These are phyloP conservation scores for Catalaphyllia jardinei DNA, from an alignment of 64 coral and sea anemone genomes.

Conservation along the genomic window DNA sequence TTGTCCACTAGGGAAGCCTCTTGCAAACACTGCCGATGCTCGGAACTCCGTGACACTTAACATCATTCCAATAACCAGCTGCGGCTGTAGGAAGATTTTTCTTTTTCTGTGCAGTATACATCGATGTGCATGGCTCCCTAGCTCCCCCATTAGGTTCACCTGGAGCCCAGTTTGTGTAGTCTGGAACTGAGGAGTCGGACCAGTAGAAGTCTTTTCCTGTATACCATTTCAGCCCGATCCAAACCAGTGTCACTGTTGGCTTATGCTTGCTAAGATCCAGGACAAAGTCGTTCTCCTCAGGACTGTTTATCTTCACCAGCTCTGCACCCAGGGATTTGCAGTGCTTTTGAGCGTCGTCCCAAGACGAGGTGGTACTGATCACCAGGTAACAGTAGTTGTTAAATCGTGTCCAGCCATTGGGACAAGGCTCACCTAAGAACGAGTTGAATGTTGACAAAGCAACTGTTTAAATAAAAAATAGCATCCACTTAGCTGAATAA, in stretches of 20 bases:
- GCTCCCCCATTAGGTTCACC: not conserved
- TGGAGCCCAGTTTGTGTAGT: slow-evolving; percentile 4
- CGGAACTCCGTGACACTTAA: not conserved
- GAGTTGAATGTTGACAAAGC: no score
- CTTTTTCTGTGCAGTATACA: not conserved
- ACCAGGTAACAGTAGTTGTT: not conserved
- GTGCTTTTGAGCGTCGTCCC: no score
- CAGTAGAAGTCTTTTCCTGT: not conserved
- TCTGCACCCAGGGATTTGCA: not conserved
- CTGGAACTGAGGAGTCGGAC: not conserved
- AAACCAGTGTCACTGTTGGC: not conserved
- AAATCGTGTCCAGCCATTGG: no score
- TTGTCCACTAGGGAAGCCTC: not conserved
- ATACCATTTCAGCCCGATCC: slow-evolving; percentile 13
- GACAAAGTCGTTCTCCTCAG: slow-evolving; percentile 23
- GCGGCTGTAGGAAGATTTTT: not conserved
- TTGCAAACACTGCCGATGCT: slow-evolving; percentile 11
- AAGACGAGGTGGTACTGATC: no score
- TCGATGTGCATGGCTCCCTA: not conserved
- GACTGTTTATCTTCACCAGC: slow-evolving; percentile 8
- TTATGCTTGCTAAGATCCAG: not conserved
- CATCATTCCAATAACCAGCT: slow-evolving; percentile 21
- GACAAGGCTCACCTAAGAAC: no score
- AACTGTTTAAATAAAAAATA: no score
- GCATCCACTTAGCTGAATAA: no score